phyloP scores from a whole-genome alignment of 2,888 invertebrate species.

The Hypomecis punctinalis region DNA sequence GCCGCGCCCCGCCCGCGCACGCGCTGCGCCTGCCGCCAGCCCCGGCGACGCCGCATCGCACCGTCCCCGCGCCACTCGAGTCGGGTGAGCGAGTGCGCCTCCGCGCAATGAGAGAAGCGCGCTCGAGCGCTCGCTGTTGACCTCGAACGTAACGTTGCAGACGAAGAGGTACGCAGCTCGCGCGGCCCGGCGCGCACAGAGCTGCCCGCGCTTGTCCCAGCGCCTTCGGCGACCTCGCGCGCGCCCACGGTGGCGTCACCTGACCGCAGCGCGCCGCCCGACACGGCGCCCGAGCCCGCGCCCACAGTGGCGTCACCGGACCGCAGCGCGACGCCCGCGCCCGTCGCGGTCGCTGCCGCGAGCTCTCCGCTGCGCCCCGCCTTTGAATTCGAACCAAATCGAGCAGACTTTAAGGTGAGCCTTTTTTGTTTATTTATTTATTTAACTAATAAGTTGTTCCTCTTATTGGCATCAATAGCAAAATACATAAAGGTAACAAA shows the following conservation, averaged over 20 bases:
- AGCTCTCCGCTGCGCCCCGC: constrained; percentile 29
- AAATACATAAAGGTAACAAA: too few relatives aligned
- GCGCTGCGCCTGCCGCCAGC: background rate
- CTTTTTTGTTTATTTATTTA: too few relatives aligned
- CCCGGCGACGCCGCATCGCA: background rate
- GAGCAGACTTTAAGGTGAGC: constrained; percentile 70
- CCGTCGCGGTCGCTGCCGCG: constrained; percentile 8
- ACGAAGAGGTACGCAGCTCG: background rate
- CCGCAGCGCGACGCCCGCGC: constrained; percentile 7
- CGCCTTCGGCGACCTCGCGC: too few relatives aligned
- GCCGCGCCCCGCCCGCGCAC: constrained; percentile 13
- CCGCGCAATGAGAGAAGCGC: too few relatives aligned
- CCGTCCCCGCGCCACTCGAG: background rate
- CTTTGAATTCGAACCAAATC: constrained; percentile 68
- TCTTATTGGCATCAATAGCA: too few relatives aligned
- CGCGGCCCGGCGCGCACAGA: background rate
- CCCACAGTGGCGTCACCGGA: constrained; percentile 6
- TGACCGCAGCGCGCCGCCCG: background rate
- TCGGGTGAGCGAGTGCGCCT: background rate
- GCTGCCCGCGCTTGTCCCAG: background rate
- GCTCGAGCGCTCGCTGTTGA: too few relatives aligned
- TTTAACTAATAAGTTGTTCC: background rate
- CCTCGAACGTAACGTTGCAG: background rate
- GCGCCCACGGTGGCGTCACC: background rate
- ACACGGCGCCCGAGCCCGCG: background rate